Percentiles rank a stretch among this genome's conserved stretches.
These are phyloP conservation scores for Antheraea yamamai DNA, from an alignment of 2,888 invertebrate species.

Conservation along the genomic window DNA sequence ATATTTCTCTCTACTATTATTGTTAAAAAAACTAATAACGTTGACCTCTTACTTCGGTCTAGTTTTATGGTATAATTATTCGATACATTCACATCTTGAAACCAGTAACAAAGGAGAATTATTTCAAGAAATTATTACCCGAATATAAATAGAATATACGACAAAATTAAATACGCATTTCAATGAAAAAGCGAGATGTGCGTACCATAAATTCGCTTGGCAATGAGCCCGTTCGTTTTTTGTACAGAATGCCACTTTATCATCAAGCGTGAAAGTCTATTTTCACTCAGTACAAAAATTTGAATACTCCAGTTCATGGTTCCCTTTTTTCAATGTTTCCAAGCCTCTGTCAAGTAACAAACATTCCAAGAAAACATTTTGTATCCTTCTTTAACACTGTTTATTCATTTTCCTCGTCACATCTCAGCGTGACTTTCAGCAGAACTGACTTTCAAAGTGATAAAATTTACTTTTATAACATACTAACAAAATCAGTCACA, in stretches of 20 bases:
- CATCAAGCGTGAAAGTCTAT: neutral
- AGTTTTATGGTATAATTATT: neutral
- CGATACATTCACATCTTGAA: neutral
- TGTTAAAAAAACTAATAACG: too few relatives aligned
- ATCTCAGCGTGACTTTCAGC: neutral
- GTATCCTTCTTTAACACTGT: constrained; percentile 17
- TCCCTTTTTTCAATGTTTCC: constrained; percentile 19
- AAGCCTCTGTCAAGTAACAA: constrained; percentile 21
- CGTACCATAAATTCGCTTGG: constrained; percentile 59
- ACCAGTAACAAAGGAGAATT: neutral
- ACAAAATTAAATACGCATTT: constrained; percentile 51
- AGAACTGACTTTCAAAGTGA: neutral
- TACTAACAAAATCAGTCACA: neutral
- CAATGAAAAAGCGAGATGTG: constrained; percentile 61
- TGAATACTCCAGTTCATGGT: constrained; percentile 16
- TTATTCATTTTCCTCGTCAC: constrained; percentile 23
- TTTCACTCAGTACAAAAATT: neutral
- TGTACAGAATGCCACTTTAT: constrained; percentile 22
- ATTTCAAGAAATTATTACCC: neutral
- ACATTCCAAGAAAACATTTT: constrained; percentile 20
- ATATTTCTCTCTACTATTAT: too few relatives aligned
- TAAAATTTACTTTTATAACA: neutral
- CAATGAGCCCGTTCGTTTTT: constrained; percentile 42
- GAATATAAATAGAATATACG: constrained; percentile 26
- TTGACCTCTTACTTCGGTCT: too few relatives aligned